Evolutionary conservation across 2,888 invertebrate species (phyloP).

Genomic region (Lasioglossum vierecki): DNA sequence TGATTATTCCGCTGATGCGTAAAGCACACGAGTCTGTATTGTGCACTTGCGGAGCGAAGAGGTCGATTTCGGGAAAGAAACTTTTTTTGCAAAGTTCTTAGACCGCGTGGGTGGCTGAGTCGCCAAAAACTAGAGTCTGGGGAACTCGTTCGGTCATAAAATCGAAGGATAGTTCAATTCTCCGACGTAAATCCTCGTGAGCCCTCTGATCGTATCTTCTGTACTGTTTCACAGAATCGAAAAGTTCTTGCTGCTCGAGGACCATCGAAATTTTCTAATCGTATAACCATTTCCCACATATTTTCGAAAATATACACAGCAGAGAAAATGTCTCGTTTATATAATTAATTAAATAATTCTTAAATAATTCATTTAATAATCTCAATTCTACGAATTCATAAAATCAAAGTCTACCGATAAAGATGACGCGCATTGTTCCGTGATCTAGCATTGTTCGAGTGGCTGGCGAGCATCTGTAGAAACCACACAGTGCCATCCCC

Average conservation of each 20-base stretch:
- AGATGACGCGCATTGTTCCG: not conserved
- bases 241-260: slow-evolving; percentile 1
- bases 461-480: slow-evolving; percentile 57
- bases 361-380: no score
- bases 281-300: not conserved
- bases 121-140: slow-evolving; percentile 19
- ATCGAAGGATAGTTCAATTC: slow-evolving; percentile 49
- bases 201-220: slow-evolving; percentile 41
- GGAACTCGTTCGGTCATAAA: slow-evolving; percentile 36
- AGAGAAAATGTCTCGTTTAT: no score
- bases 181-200: slow-evolving; percentile 43
- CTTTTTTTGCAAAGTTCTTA: slow-evolving; percentile 20
- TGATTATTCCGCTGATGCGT: not conserved
- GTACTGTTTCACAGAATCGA: slow-evolving; percentile 26
- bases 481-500: slow-evolving; percentile 47
- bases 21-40: no score
- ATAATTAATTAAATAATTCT: no score
- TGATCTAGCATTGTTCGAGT: not conserved
- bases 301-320: not conserved
- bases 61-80: not conserved
- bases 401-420: not conserved
- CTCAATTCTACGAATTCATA: no score
- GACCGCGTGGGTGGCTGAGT: slow-evolving; percentile 34
- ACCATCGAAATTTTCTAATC: not conserved
- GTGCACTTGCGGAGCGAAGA: not conserved